Percentiles rank a stretch among this genome's conserved stretches.
These are phyloP conservation scores for Callimorpha dominula DNA, from an alignment of 2,888 invertebrate species.

Conservation along the genomic window DNA sequence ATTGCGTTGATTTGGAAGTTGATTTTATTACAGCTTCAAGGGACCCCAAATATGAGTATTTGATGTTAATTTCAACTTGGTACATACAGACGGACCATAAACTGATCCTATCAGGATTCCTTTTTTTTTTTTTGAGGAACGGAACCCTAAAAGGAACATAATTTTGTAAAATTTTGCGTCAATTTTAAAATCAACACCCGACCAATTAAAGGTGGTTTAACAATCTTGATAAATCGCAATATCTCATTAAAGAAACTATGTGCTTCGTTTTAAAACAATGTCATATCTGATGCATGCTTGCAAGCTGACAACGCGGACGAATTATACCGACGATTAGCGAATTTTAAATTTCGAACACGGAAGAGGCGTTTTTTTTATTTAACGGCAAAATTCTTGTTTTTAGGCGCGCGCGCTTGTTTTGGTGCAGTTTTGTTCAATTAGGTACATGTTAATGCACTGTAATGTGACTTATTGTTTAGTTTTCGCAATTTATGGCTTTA, in stretches of 20 bases:
- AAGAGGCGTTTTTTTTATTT: constrained; percentile 53
- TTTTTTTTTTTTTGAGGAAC: too few species aligned
- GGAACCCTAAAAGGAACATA: not conserved
- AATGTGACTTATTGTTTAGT: not conserved
- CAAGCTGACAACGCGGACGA: constrained; percentile 72
- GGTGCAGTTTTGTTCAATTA: constrained; percentile 16
- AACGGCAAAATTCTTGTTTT: constrained; percentile 38
- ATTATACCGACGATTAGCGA: constrained; percentile 51
- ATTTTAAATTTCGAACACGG: constrained; percentile 58
- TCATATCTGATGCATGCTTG: constrained; percentile 54
- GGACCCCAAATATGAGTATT: too few species aligned
- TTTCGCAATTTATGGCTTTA: not conserved
- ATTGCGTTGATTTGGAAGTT: too few species aligned
- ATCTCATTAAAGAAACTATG: constrained; percentile 47
- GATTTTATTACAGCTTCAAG: too few species aligned
- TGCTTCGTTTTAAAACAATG: constrained; percentile 45
- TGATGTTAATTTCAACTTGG: too few species aligned
- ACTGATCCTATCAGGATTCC: too few species aligned
- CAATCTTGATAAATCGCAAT: constrained; percentile 48
- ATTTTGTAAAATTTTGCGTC: constrained; percentile 8
- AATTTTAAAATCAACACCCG: constrained; percentile 41
- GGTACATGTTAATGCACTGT: not conserved
- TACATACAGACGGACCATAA: too few species aligned
- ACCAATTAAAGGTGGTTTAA: constrained; percentile 42
- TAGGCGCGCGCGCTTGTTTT: constrained; percentile 21